A percentile compares a stretch with the other conserved stretches of the same genome.
Conservation (phyloP, 2,888 invertebrate genomes). For the Drosophila formosana region DNA sequence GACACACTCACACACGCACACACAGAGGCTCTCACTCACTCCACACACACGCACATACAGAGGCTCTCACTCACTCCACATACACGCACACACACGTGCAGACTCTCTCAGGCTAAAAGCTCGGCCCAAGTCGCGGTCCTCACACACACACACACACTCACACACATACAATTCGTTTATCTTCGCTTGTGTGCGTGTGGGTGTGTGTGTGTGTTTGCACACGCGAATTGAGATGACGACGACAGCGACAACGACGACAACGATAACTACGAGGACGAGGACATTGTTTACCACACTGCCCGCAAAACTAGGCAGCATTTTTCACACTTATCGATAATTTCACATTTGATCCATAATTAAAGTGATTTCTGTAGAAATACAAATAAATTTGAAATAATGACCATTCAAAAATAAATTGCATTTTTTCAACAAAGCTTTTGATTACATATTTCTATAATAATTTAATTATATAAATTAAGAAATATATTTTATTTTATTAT, state of each 20-base stretch:
- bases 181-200: slow-evolving; percentile 11
- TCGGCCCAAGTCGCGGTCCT: slow-evolving; percentile 60
- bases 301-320: slow-evolving; percentile 12
- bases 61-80: slow-evolving; percentile 15
- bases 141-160: background rate
- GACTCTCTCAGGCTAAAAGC: slow-evolving; percentile 42
- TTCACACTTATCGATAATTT: background rate
- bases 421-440: too few relatives aligned
- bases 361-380: too few relatives aligned
- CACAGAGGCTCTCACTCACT: background rate
- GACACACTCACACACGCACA: slow-evolving; percentile 21
- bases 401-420: too few relatives aligned
- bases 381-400: too few relatives aligned
- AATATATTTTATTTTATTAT: too few relatives aligned
- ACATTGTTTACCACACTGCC: slow-evolving; percentile 47
- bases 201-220: slow-evolving; percentile 42
- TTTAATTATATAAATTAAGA: too few relatives aligned
- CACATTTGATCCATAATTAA: too few relatives aligned
- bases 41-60: background rate
- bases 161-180: background rate
- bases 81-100: slow-evolving; percentile 14
- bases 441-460: too few relatives aligned
- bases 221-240: slow-evolving; percentile 78
- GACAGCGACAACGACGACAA: slow-evolving; percentile 49
- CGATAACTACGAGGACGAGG: slow-evolving; percentile 38